Percentiles rank a stretch among this genome's conserved stretches.
phyloP scores from a whole-genome alignment of 2,797 vertebrate species.

The Macrochelys suwanniensis region DNA sequence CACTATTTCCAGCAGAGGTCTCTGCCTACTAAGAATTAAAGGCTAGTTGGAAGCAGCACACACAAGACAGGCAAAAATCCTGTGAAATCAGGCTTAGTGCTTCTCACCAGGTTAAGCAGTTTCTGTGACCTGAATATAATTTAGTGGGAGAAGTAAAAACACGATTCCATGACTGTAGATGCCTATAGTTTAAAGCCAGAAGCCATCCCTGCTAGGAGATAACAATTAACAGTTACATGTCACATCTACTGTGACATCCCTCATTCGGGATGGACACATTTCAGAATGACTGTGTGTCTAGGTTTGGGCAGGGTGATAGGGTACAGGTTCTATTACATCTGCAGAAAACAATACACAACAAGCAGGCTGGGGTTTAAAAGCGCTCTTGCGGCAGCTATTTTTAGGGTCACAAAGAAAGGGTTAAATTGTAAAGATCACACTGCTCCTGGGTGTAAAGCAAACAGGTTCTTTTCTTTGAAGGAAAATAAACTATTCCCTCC shows the following conservation, averaged over 20 bases:
- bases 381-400: background rate
- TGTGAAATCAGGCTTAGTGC: background rate
- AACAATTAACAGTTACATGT: background rate
- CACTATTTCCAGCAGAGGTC: constrained; percentile 74
- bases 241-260: background rate
- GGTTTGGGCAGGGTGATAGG: background rate
- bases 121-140: background rate
- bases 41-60: rapidly evolving
- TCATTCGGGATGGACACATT: background rate
- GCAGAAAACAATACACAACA: background rate
- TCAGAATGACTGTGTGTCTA: background rate
- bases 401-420: constrained; percentile 11
- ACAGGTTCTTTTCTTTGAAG: background rate
- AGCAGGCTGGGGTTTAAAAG: background rate
- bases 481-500: background rate
- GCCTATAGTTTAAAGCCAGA: background rate
- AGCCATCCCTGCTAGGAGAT: background rate
- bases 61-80: background rate
- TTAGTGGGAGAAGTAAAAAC: background rate
- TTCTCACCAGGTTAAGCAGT: background rate
- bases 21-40: constrained; percentile 68
- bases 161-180: background rate
- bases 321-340: background rate
- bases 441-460: background rate
- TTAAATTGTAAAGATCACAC: constrained; percentile 18